These are phyloP conservation scores for Gallinago media DNA, from an alignment of 2,113 vertebrate species.

Conservation along the genomic window DNA sequence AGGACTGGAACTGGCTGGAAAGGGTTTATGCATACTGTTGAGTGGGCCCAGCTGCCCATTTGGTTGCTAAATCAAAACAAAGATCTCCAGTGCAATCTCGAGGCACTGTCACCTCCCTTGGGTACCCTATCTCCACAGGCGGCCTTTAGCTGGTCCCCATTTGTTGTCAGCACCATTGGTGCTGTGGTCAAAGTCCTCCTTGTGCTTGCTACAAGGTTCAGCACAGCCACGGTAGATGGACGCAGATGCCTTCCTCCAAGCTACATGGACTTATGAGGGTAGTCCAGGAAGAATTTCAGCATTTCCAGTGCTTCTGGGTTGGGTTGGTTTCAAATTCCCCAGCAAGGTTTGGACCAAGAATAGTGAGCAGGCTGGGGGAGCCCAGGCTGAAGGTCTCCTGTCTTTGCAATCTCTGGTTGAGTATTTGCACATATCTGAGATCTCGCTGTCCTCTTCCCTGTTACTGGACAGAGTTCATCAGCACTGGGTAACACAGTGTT, in stretches of 20 bases:
- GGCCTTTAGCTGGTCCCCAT: not conserved
- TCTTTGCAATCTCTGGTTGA: not conserved
- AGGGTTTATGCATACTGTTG: not conserved
- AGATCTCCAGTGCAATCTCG: not conserved
- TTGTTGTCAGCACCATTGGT: not conserved
- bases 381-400: not conserved
- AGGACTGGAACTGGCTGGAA: not conserved
- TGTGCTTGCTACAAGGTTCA: not conserved
- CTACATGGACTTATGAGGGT: not conserved
- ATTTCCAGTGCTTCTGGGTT: not conserved
- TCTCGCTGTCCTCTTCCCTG: not conserved
- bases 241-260: not conserved
- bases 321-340: not conserved
- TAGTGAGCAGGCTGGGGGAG: not conserved
- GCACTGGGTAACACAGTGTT: fast-evolving
- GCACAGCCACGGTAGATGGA: not conserved
- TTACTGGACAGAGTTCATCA: not conserved
- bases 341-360: not conserved
- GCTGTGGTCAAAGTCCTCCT: not conserved
- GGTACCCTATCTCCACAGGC: not conserved
- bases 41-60: too few species aligned
- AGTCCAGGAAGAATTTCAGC: not conserved
- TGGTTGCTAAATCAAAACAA: too few species aligned
- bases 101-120: not conserved
- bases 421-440: not conserved